Evolutionary conservation across 1,140 invertebrate species (phyloP).

Genomic region (Papilio machaon): DNA sequence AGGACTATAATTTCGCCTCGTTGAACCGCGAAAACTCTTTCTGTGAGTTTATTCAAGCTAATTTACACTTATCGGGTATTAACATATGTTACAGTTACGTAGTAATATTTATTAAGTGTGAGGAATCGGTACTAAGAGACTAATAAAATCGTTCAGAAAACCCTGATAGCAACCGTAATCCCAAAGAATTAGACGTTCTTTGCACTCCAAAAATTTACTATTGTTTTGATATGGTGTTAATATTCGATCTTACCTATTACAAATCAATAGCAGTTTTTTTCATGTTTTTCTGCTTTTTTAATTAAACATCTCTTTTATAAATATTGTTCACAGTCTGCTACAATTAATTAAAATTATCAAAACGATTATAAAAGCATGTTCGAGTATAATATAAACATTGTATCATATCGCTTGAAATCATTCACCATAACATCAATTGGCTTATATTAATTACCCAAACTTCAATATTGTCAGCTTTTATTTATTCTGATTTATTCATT

Average conservation of each 20-base stretch:
- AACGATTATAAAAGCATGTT: not conserved
- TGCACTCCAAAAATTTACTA: too few species aligned
- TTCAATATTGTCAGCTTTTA: constrained; percentile 8
- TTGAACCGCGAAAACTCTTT: not conserved
- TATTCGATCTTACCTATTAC: too few species aligned
- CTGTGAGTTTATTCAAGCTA: not conserved
- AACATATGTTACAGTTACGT: not conserved
- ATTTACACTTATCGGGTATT: not conserved
- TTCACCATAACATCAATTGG: not conserved
- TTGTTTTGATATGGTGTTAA: too few species aligned
- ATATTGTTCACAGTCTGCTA: not conserved
- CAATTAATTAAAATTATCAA: not conserved
- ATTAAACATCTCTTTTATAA: not conserved
- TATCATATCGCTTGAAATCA: not conserved
- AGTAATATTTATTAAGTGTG: too few species aligned
- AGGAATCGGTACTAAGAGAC: too few species aligned
- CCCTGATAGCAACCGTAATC: too few species aligned
- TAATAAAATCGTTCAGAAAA: too few species aligned
- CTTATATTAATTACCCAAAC: not conserved
- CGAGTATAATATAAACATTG: not conserved
- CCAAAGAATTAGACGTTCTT: too few species aligned
- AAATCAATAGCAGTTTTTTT: too few species aligned
- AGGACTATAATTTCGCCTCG: not conserved
- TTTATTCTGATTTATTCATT: not conserved
- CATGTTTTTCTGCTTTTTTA: too few species aligned